A percentile compares a stretch with the other conserved stretches of the same genome.
Evolutionary conservation across 2,113 vertebrate species (phyloP).

Genomic region (Arenaria interpres): DNA sequence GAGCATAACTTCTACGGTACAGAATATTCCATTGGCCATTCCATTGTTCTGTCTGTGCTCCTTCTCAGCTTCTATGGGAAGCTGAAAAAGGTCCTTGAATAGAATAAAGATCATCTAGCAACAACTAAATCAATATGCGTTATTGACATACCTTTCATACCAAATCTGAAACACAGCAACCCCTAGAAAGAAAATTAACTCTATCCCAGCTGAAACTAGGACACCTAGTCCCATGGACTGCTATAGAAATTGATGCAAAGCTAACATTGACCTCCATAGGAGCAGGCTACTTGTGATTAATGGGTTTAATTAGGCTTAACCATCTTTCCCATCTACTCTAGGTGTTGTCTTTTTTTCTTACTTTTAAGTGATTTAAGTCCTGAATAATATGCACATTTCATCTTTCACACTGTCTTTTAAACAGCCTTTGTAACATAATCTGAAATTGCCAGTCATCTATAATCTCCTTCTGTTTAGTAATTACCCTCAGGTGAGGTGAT

Average conservation of each 20-base stretch:
- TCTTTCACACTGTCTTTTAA: not conserved
- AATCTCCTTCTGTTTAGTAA: not conserved
- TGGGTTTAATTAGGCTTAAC: not conserved
- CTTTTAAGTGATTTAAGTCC: not conserved
- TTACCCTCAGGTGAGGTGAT: not conserved
- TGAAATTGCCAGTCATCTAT: not conserved
- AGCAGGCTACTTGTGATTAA: not conserved
- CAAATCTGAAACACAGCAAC: not conserved
- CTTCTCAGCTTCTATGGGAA: not conserved
- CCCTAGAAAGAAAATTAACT: not conserved
- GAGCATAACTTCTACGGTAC: not conserved
- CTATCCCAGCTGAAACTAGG: not conserved
- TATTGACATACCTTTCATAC: not conserved
- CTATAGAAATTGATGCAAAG: not conserved
- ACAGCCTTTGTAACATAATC: not conserved
- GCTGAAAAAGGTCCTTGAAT: not conserved
- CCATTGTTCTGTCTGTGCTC: not conserved
- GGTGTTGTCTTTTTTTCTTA: not conserved
- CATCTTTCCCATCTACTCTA: not conserved
- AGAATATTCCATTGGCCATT: not conserved
- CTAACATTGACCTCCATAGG: not conserved
- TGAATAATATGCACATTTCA: not conserved
- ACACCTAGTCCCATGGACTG: not conserved
- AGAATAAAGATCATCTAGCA: not conserved
- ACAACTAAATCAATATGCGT: not conserved